These are phyloP conservation scores for Andrena chrysosceles DNA, from an alignment of 2,888 invertebrate species.

Conservation along the genomic window DNA sequence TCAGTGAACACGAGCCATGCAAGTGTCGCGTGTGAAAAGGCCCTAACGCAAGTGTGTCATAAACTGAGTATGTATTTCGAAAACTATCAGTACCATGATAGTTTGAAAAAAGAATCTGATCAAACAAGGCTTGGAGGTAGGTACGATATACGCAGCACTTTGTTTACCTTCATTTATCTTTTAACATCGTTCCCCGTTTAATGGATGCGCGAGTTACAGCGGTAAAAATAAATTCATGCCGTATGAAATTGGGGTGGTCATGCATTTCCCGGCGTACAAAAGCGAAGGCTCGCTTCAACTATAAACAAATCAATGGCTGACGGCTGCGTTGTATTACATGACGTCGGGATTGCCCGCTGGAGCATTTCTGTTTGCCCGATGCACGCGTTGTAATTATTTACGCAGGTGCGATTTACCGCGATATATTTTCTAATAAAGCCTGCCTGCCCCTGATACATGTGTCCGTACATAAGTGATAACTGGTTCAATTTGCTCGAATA, in stretches of 20 bases:
- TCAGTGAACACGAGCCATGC: no score
- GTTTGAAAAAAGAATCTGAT: background rate
- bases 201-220: constrained; percentile 37
- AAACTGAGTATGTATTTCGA: no score
- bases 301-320: constrained; percentile 70
- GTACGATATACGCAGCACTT: background rate
- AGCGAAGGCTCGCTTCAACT: constrained; percentile 47
- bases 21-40: no score
- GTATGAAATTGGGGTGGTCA: constrained; percentile 52
- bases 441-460: constrained; percentile 41
- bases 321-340: constrained; percentile 62
- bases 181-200: constrained; percentile 43
- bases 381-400: constrained; percentile 64
- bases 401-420: constrained; percentile 56
- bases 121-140: background rate
- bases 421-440: constrained; percentile 62
- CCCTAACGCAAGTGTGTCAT: no score
- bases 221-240: constrained; percentile 60
- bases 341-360: constrained; percentile 42
- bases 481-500: constrained; percentile 35
- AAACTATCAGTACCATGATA: no score
- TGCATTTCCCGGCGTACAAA: constrained; percentile 42
- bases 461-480: constrained; percentile 32
- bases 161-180: constrained; percentile 60
- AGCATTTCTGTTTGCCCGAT: constrained; percentile 54